These are phyloP conservation scores for Noctua janthina DNA, from an alignment of 2,888 invertebrate genomes.

Conservation along the genomic window DNA sequence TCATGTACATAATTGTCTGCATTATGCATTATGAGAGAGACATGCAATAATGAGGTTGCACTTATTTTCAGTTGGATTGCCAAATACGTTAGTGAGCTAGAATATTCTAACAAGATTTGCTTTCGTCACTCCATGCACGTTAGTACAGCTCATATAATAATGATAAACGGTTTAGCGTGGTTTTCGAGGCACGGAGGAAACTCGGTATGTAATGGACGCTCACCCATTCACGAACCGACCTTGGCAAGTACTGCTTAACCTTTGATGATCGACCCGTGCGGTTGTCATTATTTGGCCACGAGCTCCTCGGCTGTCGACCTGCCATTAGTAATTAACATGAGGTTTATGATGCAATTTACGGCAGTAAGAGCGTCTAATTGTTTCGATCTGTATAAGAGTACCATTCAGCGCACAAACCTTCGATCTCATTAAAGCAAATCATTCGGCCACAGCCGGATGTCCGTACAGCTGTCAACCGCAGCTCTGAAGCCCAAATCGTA, in stretches of 20 bases:
- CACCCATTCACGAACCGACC: too few relatives aligned
- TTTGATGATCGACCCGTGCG: too few relatives aligned
- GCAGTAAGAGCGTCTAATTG: neutral
- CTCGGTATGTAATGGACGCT: too few relatives aligned
- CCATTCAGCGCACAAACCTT: neutral
- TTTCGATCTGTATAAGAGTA: too few relatives aligned
- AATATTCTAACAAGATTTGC: neutral
- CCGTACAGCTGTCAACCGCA: constrained; percentile 18
- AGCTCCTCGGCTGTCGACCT: too few relatives aligned
- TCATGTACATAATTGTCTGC: constrained; percentile 13
- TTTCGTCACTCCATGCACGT: too few relatives aligned
- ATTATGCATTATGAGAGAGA: neutral
- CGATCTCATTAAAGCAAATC: constrained; percentile 8
- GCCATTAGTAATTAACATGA: neutral
- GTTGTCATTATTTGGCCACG: too few relatives aligned
- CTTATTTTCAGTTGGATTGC: neutral
- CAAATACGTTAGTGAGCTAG: neutral
- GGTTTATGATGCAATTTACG: neutral
- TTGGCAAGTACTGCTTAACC: too few relatives aligned
- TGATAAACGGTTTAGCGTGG: too few relatives aligned
- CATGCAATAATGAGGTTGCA: neutral
- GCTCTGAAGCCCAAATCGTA: neutral
- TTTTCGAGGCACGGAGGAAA: too few relatives aligned
- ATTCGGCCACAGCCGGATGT: constrained; percentile 1
- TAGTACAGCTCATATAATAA: too few relatives aligned